Conservation (phyloP, 2,888 invertebrate genomes). For the Stenoptilia bipunctidactyla region DNA sequence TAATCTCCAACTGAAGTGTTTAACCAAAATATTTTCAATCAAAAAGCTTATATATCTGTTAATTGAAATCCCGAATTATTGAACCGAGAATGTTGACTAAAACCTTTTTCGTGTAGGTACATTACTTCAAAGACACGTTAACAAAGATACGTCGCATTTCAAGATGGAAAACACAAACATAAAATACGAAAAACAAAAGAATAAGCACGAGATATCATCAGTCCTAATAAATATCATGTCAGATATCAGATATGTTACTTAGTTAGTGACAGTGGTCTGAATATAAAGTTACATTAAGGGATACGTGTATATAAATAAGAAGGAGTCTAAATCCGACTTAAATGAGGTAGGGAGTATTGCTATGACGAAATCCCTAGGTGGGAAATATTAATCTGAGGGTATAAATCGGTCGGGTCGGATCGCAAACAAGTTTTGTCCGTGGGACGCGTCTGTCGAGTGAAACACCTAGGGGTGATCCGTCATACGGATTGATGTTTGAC, state of each 20-base stretch:
- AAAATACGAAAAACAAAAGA: no score
- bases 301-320: not conserved
- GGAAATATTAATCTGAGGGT: conserved; percentile 25
- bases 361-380: conserved; percentile 5
- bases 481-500: conserved; percentile 24
- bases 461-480: conserved; percentile 21
- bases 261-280: not conserved
- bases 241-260: conserved; percentile 2
- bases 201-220: not conserved
- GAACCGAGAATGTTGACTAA: no score
- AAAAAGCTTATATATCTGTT: no score
- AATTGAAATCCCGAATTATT: no score
- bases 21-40: no score
- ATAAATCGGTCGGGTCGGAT: conserved; percentile 4
- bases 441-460: conserved; percentile 22
- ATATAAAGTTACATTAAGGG: no score
- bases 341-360: conserved; percentile 23
- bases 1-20: no score
- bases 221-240: not conserved
- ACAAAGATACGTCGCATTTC: no score
- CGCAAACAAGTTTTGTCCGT: conserved; percentile 24
- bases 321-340: conserved; percentile 31
- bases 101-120: no score
- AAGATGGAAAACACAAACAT: no score
- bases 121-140: no score